A percentile compares a stretch with the other conserved stretches of the same genome.
Evolutionary conservation across 2,888 invertebrate genomes (phyloP).

Genomic region (Drosophila leonis): DNA sequence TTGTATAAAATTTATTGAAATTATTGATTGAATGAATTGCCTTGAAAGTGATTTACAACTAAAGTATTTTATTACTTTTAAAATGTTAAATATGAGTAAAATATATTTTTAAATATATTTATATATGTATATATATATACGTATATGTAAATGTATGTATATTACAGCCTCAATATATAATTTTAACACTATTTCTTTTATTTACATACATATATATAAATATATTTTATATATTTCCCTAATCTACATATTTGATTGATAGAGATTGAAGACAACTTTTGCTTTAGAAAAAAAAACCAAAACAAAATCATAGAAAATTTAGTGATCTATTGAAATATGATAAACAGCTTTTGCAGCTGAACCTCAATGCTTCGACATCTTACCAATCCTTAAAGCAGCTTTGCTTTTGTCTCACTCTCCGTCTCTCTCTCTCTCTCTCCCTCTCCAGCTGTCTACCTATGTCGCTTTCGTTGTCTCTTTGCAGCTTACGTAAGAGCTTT

Average conservation of each 20-base stretch:
- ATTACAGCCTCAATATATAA: no score
- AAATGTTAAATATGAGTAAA: no score
- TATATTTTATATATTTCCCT: not conserved
- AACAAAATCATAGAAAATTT: not conserved
- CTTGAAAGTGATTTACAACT: no score
- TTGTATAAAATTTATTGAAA: no score
- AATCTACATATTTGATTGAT: not conserved
- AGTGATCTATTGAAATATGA: not conserved
- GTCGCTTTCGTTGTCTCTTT: constrained; percentile 3
- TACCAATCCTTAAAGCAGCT: constrained; percentile 41
- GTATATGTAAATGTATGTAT: no score
- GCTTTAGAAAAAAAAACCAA: not conserved
- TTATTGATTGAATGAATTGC: no score
- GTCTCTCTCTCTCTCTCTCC: not conserved
- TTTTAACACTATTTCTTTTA: no score
- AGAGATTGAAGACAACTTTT: not conserved
- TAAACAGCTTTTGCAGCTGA: not conserved
- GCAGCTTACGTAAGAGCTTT: constrained; percentile 41
- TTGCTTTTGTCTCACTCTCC: not conserved
- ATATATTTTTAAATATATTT: no score
- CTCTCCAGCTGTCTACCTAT: not conserved
- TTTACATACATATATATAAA: not conserved
- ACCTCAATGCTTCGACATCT: constrained; percentile 9
- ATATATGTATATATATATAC: no score
- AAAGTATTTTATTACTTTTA: no score